Evolutionary conservation across 1,140 invertebrate genomes (phyloP), one percentile per base, ranked within the genome.

Genomic region (Philopotamus ludificatus): DNA sequence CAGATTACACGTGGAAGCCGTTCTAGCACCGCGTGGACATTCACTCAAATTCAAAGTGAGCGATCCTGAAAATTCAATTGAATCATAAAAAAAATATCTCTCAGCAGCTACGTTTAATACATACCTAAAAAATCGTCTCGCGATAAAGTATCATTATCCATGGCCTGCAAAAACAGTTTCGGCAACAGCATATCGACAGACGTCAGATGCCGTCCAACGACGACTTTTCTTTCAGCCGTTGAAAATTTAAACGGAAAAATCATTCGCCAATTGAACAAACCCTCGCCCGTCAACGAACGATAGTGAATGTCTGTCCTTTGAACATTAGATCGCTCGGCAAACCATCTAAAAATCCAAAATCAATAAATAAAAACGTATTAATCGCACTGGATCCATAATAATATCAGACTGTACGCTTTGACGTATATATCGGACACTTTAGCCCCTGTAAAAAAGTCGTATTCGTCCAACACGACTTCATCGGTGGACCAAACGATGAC

Each of bases 201-300:
- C 28, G 28, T n/a, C n/a, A n/a, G n/a, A n/a, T n/a, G n/a, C n/a
- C n/a, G n/a, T n/a, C n/a, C n/a, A n/a, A 1, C 83, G 84, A 49
- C 72, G 93, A 87, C n/a, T 73, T 87, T 85, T 67, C 89, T 85
- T 75, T 93, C 91, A 1, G 85, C 83, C 34, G 83, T 82, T 25
- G 89, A 80, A 74, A 92, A 94, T 58, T 86, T 85, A 69, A 94
- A 86, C 4, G 81, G 84, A 74, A 90, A 94, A 28, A 93, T 77
- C 77, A 94, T 93, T 72, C 92, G 77, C 92, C 92, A 94, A 77
- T 94, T 94, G 77, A 94, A 94, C 71, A 90, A 89, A 0, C 91
- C 92, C 70, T 92, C 90, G 1, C 92, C 92, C 1, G 84, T 89
- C 50, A 93, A 72, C 1, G 91, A 94, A 61, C 89, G 86, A 73